Percentiles rank a stretch among this genome's conserved stretches.
Conservation (phyloP, 2,113 vertebrate species). For the Notarius quadriscutis region DNA sequence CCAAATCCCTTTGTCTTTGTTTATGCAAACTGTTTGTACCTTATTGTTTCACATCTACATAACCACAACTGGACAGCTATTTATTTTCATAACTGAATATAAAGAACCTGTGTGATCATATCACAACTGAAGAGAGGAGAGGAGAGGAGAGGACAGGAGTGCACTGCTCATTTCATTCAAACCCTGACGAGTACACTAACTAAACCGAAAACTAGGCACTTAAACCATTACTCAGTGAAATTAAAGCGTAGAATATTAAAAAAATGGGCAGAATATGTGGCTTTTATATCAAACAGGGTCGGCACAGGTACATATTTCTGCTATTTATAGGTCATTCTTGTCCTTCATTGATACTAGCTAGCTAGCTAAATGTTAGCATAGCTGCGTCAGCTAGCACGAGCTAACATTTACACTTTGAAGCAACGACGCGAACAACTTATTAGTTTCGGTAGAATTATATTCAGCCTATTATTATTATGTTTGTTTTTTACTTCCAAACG, state of each 20-base stretch:
- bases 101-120: neutral
- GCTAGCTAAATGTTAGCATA: neutral
- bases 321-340: neutral
- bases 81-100: neutral
- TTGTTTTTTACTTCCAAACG: too few species aligned
- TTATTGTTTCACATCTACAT: neutral
- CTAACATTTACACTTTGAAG: too few species aligned
- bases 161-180: neutral
- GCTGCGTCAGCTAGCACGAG: neutral
- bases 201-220: too few species aligned
- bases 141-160: too few species aligned
- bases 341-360: constrained; percentile 1
- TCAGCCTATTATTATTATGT: too few species aligned
- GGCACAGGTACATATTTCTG: too few species aligned
- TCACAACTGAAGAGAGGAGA: too few species aligned
- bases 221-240: too few species aligned
- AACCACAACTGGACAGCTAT: neutral
- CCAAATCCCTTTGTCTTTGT: neutral
- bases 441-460: too few species aligned
- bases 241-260: too few species aligned
- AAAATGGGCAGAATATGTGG: too few species aligned
- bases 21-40: neutral
- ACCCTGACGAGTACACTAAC: neutral
- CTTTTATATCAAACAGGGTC: too few species aligned
- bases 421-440: neutral